A percentile compares a stretch with the other conserved stretches of the same genome.
Conservation (phyloP, 2,797 vertebrate species). For the Melanotaenia trifasciata region DNA sequence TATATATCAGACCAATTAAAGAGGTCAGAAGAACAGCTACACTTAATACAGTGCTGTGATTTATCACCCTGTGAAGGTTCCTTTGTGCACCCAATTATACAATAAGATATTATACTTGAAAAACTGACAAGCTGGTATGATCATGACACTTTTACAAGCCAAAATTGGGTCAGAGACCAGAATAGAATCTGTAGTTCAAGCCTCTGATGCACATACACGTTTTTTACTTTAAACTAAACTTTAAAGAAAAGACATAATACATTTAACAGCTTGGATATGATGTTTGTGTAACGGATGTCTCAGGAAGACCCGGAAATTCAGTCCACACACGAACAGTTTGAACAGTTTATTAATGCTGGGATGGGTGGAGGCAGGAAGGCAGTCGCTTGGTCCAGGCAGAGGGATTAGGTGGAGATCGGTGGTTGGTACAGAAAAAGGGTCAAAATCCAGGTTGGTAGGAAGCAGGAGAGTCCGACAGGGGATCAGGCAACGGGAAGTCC, state of each 20-base stretch:
- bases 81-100: neutral
- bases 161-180: constrained; percentile 4
- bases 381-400: too few species aligned
- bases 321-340: too few species aligned
- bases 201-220: neutral
- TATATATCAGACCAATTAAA: neutral
- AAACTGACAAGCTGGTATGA: neutral
- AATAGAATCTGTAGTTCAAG: neutral
- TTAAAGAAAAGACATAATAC: too few species aligned
- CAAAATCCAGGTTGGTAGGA: too few species aligned
- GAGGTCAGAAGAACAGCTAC: neutral
- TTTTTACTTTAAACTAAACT: neutral
- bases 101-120: neutral
- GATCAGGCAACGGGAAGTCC: too few species aligned
- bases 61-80: constrained; percentile 5
- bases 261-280: neutral
- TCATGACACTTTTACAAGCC: constrained; percentile 1
- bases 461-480: too few species aligned
- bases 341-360: too few species aligned
- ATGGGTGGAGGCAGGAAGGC: too few species aligned
- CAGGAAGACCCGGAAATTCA: too few species aligned
- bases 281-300: neutral
- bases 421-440: too few species aligned
- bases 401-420: too few species aligned
- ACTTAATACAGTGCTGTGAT: neutral